These are phyloP conservation scores for Barypeithes pellucidus DNA, from an alignment of 2,888 invertebrate genomes.

Conservation along the genomic window DNA sequence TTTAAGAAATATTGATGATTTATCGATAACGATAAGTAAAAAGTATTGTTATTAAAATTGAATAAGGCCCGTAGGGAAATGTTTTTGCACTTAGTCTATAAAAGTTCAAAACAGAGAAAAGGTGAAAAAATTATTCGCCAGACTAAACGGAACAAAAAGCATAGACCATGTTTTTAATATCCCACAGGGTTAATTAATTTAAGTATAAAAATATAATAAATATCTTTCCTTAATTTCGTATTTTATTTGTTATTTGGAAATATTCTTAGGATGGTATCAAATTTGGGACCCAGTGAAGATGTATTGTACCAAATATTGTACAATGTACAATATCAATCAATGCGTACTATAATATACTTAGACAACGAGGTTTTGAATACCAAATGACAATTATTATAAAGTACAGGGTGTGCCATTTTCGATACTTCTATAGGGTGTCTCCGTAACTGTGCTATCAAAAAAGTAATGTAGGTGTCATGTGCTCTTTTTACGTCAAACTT, in stretches of 20 bases:
- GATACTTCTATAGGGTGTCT: too few relatives aligned
- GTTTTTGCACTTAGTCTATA: not conserved
- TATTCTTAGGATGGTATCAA: not conserved
- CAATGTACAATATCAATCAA: too few relatives aligned
- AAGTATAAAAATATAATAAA: too few relatives aligned
- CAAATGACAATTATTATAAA: too few relatives aligned
- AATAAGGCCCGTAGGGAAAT: not conserved
- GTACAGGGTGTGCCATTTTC: too few relatives aligned
- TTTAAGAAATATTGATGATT: slow-evolving; percentile 14
- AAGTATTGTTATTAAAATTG: slow-evolving; percentile 17
- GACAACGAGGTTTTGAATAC: too few relatives aligned
- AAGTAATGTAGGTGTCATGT: too few relatives aligned
- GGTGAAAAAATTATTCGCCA: not conserved
- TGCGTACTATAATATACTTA: too few relatives aligned
- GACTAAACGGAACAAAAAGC: not conserved
- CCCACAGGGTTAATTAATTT: too few relatives aligned
- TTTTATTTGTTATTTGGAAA: not conserved
- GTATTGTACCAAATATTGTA: not conserved
- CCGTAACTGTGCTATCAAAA: too few relatives aligned
- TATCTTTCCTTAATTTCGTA: not conserved
- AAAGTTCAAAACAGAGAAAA: not conserved
- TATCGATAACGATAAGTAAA: not conserved
- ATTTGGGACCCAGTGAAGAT: not conserved
- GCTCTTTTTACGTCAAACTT: too few relatives aligned
- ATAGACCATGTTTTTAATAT: too few relatives aligned